Base-by-base conservation (phyloP, 2,113 vertebrate genomes). In the Prionailurus viverrinus region DNA sequence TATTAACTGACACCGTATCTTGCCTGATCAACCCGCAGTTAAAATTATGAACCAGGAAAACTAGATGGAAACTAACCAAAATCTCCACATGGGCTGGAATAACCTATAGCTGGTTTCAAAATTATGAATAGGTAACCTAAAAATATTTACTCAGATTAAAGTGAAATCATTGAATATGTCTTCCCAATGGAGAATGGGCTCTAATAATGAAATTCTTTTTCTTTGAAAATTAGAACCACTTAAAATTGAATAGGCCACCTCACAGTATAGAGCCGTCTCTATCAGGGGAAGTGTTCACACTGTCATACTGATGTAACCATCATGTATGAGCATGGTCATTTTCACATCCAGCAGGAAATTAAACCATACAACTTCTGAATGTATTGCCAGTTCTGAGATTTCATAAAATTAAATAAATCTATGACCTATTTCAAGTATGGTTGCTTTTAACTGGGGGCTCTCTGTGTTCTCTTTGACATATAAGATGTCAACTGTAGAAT, bases 21-120 rank as follows among this genome's bases (percentile, higher is more conserved):
- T 96, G 33, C 53, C 86, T 81, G n/a, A 81, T 84, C 68, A 87
- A 84, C 13, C n/a, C 85, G 7, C 33, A 89, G 29, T 90, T 95
- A 76, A 96, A 81, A 33, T 91, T 97, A 79, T 85, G 6, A 97
- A 87, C 29, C 36, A 90, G 55, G 80, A 92, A 97, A 96, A 95
- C 10, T 13, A 98, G 36, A 76, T 81, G 9, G 73, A 92, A 92
- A 83, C 61, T 89, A 95, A 71, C 14, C 23, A 89, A 51, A 63
- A 66, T 87, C 48, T 92, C 45, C 61, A 86, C 4, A 16, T 95
- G 73, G 18, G 78, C 85, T 91, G 7, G 36, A 93, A 87, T 92
- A 79, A 82, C 83, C 36, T 79, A 19, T 83, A 71, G 18, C 36
- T 85, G 4, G 15, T 84, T 93, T 96, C 65, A 96, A 96, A 96